These are phyloP conservation scores for Arion vulgaris DNA, from an alignment of 1,140 invertebrate species.

Conservation along the genomic window DNA sequence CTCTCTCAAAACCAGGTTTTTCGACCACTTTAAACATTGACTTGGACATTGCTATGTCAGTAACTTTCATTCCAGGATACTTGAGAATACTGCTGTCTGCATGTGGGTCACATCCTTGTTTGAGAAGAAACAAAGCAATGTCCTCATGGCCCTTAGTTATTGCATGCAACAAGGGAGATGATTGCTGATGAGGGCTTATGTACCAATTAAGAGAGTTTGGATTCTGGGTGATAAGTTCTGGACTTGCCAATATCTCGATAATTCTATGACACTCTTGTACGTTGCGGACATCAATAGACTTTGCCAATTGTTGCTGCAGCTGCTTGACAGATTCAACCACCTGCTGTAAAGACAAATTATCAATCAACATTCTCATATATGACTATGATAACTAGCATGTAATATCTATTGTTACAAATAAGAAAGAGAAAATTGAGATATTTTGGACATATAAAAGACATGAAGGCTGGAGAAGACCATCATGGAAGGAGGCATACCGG, in stretches of 20 bases:
- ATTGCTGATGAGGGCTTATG: slow-evolving; percentile 2
- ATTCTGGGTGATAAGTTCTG: not conserved
- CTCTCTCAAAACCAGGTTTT: slow-evolving; percentile 27
- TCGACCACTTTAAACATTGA: slow-evolving; percentile 12
- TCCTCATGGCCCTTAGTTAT: slow-evolving; percentile 4
- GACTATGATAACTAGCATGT: not conserved
- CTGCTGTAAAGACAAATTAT: not conserved
- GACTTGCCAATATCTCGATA: not conserved
- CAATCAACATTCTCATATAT: not conserved
- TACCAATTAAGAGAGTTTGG: slow-evolving; percentile 25
- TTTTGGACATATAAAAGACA: too few relatives aligned
- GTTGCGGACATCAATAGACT: slow-evolving; percentile 2
- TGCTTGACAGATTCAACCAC: not conserved
- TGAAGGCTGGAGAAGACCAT: too few relatives aligned
- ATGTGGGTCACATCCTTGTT: slow-evolving; percentile 8
- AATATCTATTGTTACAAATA: not conserved
- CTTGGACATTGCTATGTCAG: not conserved
- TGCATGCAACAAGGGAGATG: slow-evolving; percentile 14
- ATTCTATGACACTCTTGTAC: not conserved
- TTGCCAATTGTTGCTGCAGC: not conserved
- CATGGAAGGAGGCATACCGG: too few relatives aligned
- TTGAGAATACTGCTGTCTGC: not conserved
- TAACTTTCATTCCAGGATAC: not conserved
- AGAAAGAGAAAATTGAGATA: too few relatives aligned
- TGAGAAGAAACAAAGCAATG: not conserved